Conservation (phyloP, 1,140 invertebrate species). For the Drosophila burlai region DNA sequence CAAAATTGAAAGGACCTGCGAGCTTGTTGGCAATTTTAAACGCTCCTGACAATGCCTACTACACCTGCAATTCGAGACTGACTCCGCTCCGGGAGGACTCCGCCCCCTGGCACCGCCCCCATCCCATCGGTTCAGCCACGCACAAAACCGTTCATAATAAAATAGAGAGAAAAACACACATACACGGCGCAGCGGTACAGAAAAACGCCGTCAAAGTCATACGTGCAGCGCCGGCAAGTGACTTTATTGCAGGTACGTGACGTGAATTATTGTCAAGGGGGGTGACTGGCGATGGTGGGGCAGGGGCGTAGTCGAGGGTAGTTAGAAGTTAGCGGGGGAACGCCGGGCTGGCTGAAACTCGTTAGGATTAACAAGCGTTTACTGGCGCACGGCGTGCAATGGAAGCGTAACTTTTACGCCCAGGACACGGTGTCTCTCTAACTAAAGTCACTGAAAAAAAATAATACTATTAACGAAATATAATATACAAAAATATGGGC, state of each 20-base stretch:
- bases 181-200: constrained; percentile 19
- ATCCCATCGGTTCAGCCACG: constrained; percentile 35
- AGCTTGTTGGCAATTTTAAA: constrained; percentile 45
- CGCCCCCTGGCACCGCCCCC: constrained; percentile 8
- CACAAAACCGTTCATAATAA: constrained; percentile 82
- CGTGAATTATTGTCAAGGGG: constrained; percentile 79
- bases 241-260: constrained; percentile 83
- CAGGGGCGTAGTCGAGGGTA: constrained; percentile 1
- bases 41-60: constrained; percentile 45
- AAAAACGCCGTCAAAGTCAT: constrained; percentile 79
- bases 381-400: constrained; percentile 77
- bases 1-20: constrained; percentile 25
- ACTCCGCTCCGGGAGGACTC: constrained; percentile 3
- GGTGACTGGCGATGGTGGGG: not conserved
- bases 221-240: constrained; percentile 81
- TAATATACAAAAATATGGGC: not conserved
- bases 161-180: constrained; percentile 56
- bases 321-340: not conserved
- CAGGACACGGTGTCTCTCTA: constrained; percentile 15
- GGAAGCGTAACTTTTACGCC: constrained; percentile 59
- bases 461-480: not conserved
- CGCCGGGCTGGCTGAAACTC: constrained; percentile 59
- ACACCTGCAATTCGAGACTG: constrained; percentile 34
- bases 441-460: constrained; percentile 8
- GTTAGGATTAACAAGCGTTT: constrained; percentile 84